Base-by-base conservation (phyloP, 2,888 invertebrate genomes). In the Cephus sareptanus region DNA sequence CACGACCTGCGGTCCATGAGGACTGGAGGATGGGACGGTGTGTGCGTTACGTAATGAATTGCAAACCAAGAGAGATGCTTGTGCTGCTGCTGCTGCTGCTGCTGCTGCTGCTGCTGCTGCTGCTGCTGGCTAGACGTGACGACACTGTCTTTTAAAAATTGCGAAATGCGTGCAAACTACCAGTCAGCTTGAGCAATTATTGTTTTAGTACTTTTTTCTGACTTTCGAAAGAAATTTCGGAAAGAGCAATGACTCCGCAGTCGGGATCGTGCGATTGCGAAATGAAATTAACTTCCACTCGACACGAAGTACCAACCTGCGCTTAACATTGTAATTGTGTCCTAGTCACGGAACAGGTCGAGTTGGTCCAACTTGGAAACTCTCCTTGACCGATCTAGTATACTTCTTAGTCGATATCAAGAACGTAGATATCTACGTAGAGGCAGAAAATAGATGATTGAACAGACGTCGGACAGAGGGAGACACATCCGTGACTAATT, bases 401-500 rank as follows among this genome's bases (percentile, higher is more conserved):
- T 12, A 12, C 12, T 75, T 11, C n/a, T 31, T 15, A 23, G 31
- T 34, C 6, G 1, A 69, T 11, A 37, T 34, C 23, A 33, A 76
- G 34, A 34, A 73, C 30, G 74, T n/a, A 56, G 74, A n/a, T 40
- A 23, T 77, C 71, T 34, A 75, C 71, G 74, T n/a, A 31, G 13
- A 31, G 56, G n/a, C 69, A 71, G 75, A 75, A 73, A 23, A 34
- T 56, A 71, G 11, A 13, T n/a, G 71, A 34, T 4, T 35, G 37
- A 23, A 11, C 71, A 33, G 56, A 74, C 79, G 35, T 79, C 76
- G 71, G 74, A 40, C 40, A 40, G 40, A 40, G 40, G 71, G 40
- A 34, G 31, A 56, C 34, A 79, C 74, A 34, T 15, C 77, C 75
- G 30, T 71, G 77, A 75, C 79, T 31, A 77, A 73, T 79, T 77